Base-by-base conservation (phyloP, 2,797 vertebrate species). In the Urocyon cinereoargenteus region DNA sequence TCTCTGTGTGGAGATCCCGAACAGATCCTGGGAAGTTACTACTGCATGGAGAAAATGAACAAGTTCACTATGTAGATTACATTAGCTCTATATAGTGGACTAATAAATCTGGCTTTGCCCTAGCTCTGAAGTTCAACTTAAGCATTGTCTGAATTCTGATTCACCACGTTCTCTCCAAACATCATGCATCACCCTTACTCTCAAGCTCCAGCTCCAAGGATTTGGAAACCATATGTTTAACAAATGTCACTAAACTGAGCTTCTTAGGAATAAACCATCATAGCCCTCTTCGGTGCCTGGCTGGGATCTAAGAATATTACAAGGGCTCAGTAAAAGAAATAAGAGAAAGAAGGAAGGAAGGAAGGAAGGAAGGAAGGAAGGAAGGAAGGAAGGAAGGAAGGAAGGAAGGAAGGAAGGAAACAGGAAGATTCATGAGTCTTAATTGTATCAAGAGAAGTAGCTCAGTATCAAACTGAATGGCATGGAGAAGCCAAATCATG, bases 371-470 rank as follows among this genome's bases (percentile, higher is more conserved):
- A 3, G 19, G 49, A 66, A 92, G 19, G 40, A 96, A 79, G 26
- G 40, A 40, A 40, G 40, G 40, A 40, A 40, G 40, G 40, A 45
- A 84, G 45, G 55, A 90, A 96, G 77, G 5, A 40, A 40, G 6
- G 6, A 40, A 2, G 75, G 59, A 78, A 34, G 84, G 40, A 49
- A 75, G 72, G 53, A 75, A 92, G 26, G 49, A 96, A 83, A 34
- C 4, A 84, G 45, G 55, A 90, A 96, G 77, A 97, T 66, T 83
- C 55, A 31, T 34, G 51, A 86, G 45, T 78, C 64, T 77, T 92
- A 87, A 90, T 34, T 82, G 6, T 75, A 34, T 79, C 16, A 86
- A 83, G 36, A 86, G 83, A 89, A 84, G 21, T n/a, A 78, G 31
- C 55, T 89, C 75, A 53, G 55, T 18, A 15, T 18, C 40, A 45